A percentile compares a stretch with the other conserved stretches of the same genome.
phyloP scores from a whole-genome alignment of 2,113 vertebrate species.

The Bagarius yarrelli region DNA sequence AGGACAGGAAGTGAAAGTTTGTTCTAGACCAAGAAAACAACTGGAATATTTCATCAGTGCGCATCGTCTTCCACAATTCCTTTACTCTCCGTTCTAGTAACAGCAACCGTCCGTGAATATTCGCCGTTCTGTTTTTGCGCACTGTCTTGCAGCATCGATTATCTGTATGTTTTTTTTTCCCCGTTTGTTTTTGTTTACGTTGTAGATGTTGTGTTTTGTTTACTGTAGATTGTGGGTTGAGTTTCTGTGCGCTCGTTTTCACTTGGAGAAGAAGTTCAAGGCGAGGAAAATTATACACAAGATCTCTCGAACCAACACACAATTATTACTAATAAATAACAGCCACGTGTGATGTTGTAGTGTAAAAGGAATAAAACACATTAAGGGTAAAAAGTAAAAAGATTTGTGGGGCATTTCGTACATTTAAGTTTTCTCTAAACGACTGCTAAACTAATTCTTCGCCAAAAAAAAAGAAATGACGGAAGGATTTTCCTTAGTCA shows the following conservation, averaged over 20 bases:
- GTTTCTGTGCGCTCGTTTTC: conserved; percentile 7
- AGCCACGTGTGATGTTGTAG: not conserved
- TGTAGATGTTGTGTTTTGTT: not conserved
- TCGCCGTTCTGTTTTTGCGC: not conserved
- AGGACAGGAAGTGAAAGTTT: conserved; percentile 17
- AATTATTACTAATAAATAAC: not conserved
- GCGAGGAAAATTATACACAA: not conserved
- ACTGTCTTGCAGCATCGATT: not conserved
- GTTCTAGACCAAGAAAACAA: conserved; percentile 28
- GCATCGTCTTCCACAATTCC: not conserved
- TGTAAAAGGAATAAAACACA: not conserved
- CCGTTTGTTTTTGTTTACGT: not conserved
- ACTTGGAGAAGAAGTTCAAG: not conserved
- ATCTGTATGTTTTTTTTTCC: no score
- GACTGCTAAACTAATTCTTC: not conserved
- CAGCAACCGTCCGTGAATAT: conserved; percentile 9
- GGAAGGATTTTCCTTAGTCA: no score
- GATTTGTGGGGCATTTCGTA: not conserved
- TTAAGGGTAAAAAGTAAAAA: no score
- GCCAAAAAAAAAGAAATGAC: not conserved
- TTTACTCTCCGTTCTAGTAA: not conserved
- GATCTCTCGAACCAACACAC: not conserved
- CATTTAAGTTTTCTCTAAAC: not conserved
- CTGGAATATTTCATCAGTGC: conserved; percentile 30
- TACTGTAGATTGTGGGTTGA: not conserved